A percentile compares a stretch with the other conserved stretches of the same genome.
Conservation (phyloP, 2,888 invertebrate species). For the Drosophila mayaguana region DNA sequence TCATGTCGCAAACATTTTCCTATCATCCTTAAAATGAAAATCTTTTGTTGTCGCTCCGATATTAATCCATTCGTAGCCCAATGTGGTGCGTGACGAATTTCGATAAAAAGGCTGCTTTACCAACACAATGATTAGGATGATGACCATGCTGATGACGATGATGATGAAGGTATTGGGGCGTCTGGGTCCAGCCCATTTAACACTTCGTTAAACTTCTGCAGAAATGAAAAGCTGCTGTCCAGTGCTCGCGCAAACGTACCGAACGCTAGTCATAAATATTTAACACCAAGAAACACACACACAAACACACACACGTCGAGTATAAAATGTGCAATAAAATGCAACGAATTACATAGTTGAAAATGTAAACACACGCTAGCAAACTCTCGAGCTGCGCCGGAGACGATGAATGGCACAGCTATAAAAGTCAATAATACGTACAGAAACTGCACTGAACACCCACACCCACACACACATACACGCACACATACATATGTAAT, state of each 20-base stretch:
- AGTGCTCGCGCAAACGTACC: slow-evolving; percentile 35
- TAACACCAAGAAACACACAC: slow-evolving; percentile 36
- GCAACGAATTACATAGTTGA: slow-evolving; percentile 81
- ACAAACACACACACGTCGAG: slow-evolving; percentile 29
- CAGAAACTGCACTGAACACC: slow-evolving; percentile 36
- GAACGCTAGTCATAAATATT: slow-evolving; percentile 67
- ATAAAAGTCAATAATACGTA: slow-evolving; percentile 76
- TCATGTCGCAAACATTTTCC: slow-evolving; percentile 79
- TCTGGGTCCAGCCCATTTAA: slow-evolving; percentile 60
- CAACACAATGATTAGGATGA: slow-evolving; percentile 2
- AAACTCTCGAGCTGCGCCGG: slow-evolving; percentile 26
- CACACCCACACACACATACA: not conserved
- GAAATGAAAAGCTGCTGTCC: slow-evolving; percentile 48
- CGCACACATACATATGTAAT: not conserved
- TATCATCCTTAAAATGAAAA: slow-evolving; percentile 67
- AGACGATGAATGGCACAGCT: slow-evolving; percentile 51
- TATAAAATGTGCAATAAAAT: slow-evolving; percentile 71
- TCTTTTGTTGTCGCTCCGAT: slow-evolving; percentile 72
- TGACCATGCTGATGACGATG: not conserved
- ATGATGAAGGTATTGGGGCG: slow-evolving; percentile 17
- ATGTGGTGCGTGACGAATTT: slow-evolving; percentile 80
- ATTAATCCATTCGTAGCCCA: slow-evolving; percentile 76
- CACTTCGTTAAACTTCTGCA: slow-evolving; percentile 75
- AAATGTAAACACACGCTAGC: slow-evolving; percentile 74
- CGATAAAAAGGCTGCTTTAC: slow-evolving; percentile 65